These are phyloP conservation scores for Conus betulinus DNA, from an alignment of 1,140 invertebrate species.

Conservation along the genomic window DNA sequence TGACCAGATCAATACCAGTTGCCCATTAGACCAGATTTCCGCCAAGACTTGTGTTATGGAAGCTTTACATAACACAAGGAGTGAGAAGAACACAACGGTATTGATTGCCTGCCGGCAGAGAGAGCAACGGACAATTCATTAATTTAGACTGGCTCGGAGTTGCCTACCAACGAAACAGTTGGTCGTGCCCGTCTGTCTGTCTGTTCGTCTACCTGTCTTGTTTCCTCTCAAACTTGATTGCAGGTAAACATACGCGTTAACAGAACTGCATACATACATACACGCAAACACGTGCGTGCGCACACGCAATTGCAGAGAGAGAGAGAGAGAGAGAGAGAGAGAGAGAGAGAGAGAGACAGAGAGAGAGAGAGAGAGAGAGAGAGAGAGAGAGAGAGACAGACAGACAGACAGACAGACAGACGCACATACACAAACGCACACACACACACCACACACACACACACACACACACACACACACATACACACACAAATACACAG, in stretches of 20 bases:
- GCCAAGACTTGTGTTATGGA: too few relatives aligned
- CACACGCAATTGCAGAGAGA: background rate
- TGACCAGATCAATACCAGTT: background rate
- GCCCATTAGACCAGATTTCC: too few relatives aligned
- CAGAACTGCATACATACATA: background rate
- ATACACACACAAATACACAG: too few relatives aligned
- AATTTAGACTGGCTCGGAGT: too few relatives aligned
- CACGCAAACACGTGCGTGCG: background rate
- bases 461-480: background rate
- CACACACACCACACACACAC: conserved; percentile 1
- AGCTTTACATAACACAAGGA: too few relatives aligned
- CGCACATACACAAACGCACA: background rate
- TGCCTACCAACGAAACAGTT: too few relatives aligned
- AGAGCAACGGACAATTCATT: too few relatives aligned
- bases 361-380: background rate
- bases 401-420: background rate
- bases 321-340: background rate
- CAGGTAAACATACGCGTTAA: background rate
- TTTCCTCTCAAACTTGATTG: background rate
- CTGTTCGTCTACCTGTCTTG: too few relatives aligned
- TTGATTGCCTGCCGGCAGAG: background rate
- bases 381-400: background rate
- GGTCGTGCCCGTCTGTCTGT: too few relatives aligned
- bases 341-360: background rate
- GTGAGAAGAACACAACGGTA: background rate